Base-by-base conservation (phyloP, 2,888 invertebrate species). In the Thereva unica region DNA sequence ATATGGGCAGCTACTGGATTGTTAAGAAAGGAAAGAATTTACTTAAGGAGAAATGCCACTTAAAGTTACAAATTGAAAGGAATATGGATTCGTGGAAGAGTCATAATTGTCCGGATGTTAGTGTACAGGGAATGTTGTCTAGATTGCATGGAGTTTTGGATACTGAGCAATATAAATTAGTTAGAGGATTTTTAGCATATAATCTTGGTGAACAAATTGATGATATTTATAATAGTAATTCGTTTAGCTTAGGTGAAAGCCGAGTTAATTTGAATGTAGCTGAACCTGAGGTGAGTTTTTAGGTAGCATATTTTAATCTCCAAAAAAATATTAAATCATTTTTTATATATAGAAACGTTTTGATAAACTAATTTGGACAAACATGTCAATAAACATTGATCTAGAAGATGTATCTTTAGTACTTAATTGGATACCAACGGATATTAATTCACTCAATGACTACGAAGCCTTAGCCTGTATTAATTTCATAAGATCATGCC, bases 151-250 rank as follows among this genome's bases (percentile, higher is more conserved):
- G 89, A 69, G 86, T 90, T 52, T 80, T 97, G 67, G 92, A 94
- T 82, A 84, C 91, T 56, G 85, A 88, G 56, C 95, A 96, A 79
- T 97, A 95, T 82, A 89, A 90, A 78, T 82, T 97, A 49, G 86
- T 97, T 63, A 86, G 93, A 68, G 96, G 95, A 12, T 85, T 97
- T 68, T 83, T 97, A 5, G 86, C 89, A 2, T 91, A 92, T 81
- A 97, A 97, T 83, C 87, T 97, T 70, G 95, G 93, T 1, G 97
- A 96, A 80, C 85, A 86, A 73, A 85, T 92, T 9, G 90, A 91
- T 71, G 88, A 89, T 72, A 83, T 89, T 54, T 80, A 79, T 64
- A 70, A 70, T 55, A 75, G 74, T 44, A 77, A 76, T 53, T 70
- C 75, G 4, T 73, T 72, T 52, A 78, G 76, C 64, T 55, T 75